phyloP scores from a whole-genome alignment of 2,888 invertebrate genomes.

The Anagyrus pseudococci region DNA sequence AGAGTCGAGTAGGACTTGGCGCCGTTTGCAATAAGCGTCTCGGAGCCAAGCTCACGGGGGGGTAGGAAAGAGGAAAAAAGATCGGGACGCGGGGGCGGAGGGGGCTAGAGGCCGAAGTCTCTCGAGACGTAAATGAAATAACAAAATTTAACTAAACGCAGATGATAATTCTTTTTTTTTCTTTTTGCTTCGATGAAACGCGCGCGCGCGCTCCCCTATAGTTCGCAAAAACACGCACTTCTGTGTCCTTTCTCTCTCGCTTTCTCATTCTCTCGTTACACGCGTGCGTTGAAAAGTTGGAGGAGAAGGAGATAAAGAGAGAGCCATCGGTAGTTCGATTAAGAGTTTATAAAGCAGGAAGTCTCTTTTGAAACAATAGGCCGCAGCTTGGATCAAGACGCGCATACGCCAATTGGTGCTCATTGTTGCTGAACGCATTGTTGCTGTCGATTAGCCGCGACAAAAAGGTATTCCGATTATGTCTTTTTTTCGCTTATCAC shows the following conservation, averaged over 20 bases:
- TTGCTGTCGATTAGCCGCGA: background rate
- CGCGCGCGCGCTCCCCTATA: too few species aligned
- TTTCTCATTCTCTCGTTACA: conserved; percentile 9
- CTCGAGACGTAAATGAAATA: conserved; percentile 61
- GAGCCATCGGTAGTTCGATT: conserved; percentile 17
- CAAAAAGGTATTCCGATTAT: background rate
- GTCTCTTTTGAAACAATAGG: too few species aligned
- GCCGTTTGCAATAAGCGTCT: background rate
- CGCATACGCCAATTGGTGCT: background rate
- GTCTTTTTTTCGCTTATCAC: background rate
- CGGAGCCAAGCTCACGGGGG: too few species aligned
- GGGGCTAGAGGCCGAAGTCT: too few species aligned
- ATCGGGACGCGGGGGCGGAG: too few species aligned
- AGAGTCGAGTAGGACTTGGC: conserved; percentile 23
- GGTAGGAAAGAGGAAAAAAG: too few species aligned
- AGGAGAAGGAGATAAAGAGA: too few species aligned
- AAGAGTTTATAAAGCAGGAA: background rate
- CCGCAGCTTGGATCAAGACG: conserved; percentile 15
- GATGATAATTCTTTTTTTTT: conserved; percentile 46
- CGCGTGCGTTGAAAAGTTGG: conserved; percentile 22
- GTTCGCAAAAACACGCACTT: too few species aligned
- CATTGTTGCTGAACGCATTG: background rate
- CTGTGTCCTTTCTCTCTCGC: too few species aligned
- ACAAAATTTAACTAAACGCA: conserved; percentile 62
- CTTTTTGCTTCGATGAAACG: conserved; percentile 37